phyloP scores from a whole-genome alignment of 2,888 invertebrate species.

The Acanthosepion pharaonis region DNA sequence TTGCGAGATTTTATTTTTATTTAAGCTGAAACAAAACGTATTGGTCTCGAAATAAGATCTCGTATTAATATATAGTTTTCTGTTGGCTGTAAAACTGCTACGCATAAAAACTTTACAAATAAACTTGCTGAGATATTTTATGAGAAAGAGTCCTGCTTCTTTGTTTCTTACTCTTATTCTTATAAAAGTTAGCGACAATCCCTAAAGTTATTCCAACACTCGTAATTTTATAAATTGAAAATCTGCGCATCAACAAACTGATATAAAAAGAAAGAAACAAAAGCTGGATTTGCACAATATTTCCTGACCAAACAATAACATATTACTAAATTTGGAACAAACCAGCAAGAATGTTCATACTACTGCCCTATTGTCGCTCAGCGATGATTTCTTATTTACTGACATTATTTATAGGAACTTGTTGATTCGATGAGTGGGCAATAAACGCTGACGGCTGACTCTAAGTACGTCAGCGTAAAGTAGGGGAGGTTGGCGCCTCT shows the following conservation, averaged over 20 bases:
- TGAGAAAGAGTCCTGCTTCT: no score
- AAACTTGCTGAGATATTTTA: no score
- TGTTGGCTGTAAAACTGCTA: no score
- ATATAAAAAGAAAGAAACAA: no score
- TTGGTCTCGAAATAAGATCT: no score
- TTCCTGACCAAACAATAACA: neutral
- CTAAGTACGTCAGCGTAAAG: neutral
- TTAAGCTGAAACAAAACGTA: no score
- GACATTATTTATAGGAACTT: slow-evolving; percentile 33
- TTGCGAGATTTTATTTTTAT: no score
- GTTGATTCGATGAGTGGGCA: neutral
- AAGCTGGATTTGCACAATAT: neutral
- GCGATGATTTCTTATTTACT: neutral
- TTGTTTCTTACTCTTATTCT: neutral
- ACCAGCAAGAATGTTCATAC: neutral
- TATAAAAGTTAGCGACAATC: neutral
- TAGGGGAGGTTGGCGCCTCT: neutral
- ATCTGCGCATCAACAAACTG: neutral
- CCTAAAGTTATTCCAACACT: neutral
- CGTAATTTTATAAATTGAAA: neutral
- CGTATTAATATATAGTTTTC: no score
- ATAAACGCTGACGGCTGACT: neutral
- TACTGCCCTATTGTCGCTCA: neutral
- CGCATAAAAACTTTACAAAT: no score
- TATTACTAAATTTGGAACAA: neutral